These are phyloP conservation scores for Heliothis subflexa DNA, from an alignment of 1,140 invertebrate genomes.

Conservation along the genomic window DNA sequence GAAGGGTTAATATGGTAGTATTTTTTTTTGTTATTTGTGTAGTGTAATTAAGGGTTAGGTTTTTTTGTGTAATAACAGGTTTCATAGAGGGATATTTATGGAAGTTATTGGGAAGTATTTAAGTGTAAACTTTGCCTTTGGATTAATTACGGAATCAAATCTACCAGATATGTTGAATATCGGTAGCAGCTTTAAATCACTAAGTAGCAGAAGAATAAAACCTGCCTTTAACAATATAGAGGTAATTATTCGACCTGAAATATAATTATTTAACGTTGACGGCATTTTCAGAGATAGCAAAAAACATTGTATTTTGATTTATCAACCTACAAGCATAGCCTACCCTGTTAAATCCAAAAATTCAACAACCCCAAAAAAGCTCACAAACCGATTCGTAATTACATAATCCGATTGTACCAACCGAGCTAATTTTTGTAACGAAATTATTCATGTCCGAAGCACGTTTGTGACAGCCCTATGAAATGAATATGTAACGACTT, in stretches of 20 bases:
- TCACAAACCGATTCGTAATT: slow-evolving; percentile 17
- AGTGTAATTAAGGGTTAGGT: not conserved
- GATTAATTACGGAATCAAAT: no score
- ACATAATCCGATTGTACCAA: slow-evolving; percentile 22
- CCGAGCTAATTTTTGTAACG: slow-evolving; percentile 19
- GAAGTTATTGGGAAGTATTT: no score
- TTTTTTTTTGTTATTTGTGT: not conserved
- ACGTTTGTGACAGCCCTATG: not conserved
- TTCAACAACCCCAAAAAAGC: not conserved
- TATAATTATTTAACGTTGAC: no score
- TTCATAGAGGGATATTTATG: no score
- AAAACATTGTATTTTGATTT: not conserved
- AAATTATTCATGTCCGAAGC: slow-evolving; percentile 23
- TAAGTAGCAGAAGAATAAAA: no score
- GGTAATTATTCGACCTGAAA: no score
- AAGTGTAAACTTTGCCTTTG: no score
- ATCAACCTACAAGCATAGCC: not conserved
- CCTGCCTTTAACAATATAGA: no score
- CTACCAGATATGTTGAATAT: no score
- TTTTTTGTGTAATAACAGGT: no score
- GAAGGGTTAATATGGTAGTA: not conserved
- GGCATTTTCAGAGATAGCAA: not conserved
- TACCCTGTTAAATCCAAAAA: not conserved
- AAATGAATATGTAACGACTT: slow-evolving; percentile 44
- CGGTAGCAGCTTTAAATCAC: no score